These are phyloP conservation scores for Gymnocypris eckloni DNA, from an alignment of 2,797 vertebrate genomes.

Conservation along the genomic window DNA sequence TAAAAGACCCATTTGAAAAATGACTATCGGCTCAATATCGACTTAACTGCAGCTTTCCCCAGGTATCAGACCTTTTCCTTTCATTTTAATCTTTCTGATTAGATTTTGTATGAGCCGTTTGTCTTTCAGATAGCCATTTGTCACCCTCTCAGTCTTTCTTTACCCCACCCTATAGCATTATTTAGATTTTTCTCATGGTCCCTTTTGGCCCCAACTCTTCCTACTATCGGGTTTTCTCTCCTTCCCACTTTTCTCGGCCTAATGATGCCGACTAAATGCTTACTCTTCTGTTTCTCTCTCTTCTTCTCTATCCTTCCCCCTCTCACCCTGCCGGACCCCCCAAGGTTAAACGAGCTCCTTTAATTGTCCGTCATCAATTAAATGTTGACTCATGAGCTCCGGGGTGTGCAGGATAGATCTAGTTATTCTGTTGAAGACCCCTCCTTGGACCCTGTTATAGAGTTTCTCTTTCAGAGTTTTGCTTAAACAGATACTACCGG, in stretches of 20 bases:
- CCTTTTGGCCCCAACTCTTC: slow-evolving; percentile 28
- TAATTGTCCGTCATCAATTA: slow-evolving; percentile 81
- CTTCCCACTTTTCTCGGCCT: slow-evolving; percentile 59
- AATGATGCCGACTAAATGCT: slow-evolving; percentile 74
- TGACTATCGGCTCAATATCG: background rate
- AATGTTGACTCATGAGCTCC: slow-evolving; percentile 66
- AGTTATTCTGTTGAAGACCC: slow-evolving; percentile 64
- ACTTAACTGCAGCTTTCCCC: background rate
- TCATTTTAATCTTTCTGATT: background rate
- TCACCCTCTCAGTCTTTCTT: slow-evolving; percentile 9
- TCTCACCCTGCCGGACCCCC: slow-evolving; percentile 60
- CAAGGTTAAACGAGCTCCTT: slow-evolving; percentile 72
- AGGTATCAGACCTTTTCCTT: background rate
- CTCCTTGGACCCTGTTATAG: slow-evolving; percentile 34
- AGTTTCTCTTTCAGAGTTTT: slow-evolving; percentile 58
- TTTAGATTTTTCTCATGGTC: slow-evolving; percentile 28
- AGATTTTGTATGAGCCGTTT: background rate
- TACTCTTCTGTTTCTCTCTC: slow-evolving; percentile 66
- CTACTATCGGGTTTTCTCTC: slow-evolving; percentile 22
- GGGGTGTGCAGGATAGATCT: slow-evolving; percentile 60
- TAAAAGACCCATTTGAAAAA: background rate
- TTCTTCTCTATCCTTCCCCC: slow-evolving; percentile 54
- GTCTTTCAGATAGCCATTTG: background rate
- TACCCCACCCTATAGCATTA: slow-evolving; percentile 1
- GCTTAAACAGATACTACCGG: slow-evolving; percentile 75